phyloP scores from a whole-genome alignment of 30 jellyfish, hydroid and myxozoan species.

The Haliclystus octoradiatus region DNA sequence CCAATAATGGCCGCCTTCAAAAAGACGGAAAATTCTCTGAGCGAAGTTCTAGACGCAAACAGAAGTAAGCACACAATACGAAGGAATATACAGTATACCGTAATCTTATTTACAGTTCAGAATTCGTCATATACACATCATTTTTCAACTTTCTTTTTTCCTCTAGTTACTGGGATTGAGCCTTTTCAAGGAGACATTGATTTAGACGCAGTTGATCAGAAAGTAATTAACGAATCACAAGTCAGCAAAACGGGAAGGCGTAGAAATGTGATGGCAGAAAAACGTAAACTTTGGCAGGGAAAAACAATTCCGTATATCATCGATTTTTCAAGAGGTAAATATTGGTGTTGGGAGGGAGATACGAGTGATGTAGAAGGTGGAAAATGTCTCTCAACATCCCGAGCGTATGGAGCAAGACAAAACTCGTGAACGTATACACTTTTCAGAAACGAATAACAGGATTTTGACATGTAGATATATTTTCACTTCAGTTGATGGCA shows the following conservation, averaged over 20 bases:
- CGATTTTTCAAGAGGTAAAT: slow-evolving; percentile 35
- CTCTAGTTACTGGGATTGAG: slow-evolving; percentile 40
- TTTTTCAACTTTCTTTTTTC: not conserved
- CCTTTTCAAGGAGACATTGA: slow-evolving; percentile 58
- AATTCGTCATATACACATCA: not conserved
- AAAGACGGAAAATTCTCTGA: slow-evolving; percentile 34
- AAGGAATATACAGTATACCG: not conserved
- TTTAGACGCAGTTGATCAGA: slow-evolving; percentile 28
- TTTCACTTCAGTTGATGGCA: not conserved
- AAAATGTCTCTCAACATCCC: too few species aligned
- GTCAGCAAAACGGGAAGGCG: slow-evolving; percentile 11
- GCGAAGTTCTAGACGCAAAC: slow-evolving; percentile 38
- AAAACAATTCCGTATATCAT: slow-evolving; percentile 27
- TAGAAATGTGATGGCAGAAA: slow-evolving; percentile 20
- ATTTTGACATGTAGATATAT: too few species aligned
- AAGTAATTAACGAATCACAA: slow-evolving; percentile 31
- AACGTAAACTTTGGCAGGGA: slow-evolving; percentile 41
- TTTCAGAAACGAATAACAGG: too few species aligned
- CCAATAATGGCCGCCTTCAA: slow-evolving; percentile 36
- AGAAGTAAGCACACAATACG: slow-evolving; percentile 16
- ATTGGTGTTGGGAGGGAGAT: too few species aligned
- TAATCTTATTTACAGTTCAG: not conserved
- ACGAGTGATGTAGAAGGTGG: too few species aligned
- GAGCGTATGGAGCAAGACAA: too few species aligned
- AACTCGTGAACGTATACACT: too few species aligned